These are phyloP conservation scores for Aphodius granarius DNA, from an alignment of 2,888 invertebrate species.

Conservation along the genomic window DNA sequence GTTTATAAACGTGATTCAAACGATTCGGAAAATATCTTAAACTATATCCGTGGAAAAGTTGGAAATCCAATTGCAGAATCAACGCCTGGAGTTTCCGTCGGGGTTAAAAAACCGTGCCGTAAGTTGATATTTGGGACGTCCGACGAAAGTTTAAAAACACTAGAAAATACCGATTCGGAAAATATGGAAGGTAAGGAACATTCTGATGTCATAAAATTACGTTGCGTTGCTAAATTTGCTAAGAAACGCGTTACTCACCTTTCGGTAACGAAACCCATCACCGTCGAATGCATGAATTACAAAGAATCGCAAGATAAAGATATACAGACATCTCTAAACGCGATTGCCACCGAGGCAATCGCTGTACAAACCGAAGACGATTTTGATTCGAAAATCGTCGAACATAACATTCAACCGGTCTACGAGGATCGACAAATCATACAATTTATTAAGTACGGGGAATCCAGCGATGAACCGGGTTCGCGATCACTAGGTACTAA, in stretches of 20 bases:
- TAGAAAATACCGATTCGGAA: not conserved
- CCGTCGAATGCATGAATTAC: constrained; percentile 28
- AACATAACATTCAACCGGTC: constrained; percentile 14
- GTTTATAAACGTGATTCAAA: constrained; percentile 10
- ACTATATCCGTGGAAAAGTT: constrained; percentile 27
- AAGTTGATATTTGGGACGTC: not conserved
- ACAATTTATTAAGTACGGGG: constrained; percentile 18
- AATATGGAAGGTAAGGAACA: not conserved
- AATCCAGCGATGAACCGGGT: constrained; percentile 15
- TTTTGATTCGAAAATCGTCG: constrained; percentile 7
- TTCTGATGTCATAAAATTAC: constrained; percentile 10
- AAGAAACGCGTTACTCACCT: constrained; percentile 28
- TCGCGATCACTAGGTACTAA: constrained; percentile 23
- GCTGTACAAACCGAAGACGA: constrained; percentile 36
- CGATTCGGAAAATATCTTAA: constrained; percentile 18
- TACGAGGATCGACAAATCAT: constrained; percentile 15
- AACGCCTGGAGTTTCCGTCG: constrained; percentile 28
- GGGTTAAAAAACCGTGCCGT: not conserved
- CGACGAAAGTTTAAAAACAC: not conserved
- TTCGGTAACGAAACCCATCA: constrained; percentile 28
- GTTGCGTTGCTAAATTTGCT: constrained; percentile 18
- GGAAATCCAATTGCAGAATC: constrained; percentile 37
- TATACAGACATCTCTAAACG: constrained; percentile 32
- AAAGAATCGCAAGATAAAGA: constrained; percentile 24
- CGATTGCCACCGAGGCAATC: constrained; percentile 26